Evolutionary conservation across 2,113 vertebrate species (phyloP), one percentile per base, ranked within the genome.

Genomic region (Chaenogobius annularis): DNA sequence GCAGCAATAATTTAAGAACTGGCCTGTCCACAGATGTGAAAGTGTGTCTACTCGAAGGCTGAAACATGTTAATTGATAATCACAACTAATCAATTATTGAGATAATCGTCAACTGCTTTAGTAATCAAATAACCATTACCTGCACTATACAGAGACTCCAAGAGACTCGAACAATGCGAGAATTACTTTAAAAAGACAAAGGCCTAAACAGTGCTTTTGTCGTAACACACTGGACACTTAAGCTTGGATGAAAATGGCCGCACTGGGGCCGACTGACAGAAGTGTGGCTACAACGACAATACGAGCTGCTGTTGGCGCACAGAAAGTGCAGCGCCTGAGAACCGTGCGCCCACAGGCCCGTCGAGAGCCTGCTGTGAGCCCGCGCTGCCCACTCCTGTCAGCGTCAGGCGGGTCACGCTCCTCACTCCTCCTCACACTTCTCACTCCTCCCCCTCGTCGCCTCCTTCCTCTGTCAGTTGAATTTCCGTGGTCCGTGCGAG

Each of bases 401-500:
- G 81, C 91, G 91, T 93, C 91, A 93, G 88, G 85, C 83, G 90
- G 93, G 92, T 93, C 71, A 92, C 90, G 91, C 90, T 91, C 78
- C 81, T 83, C 92, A 89, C 92, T 69, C 80, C 71, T 10, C 19
- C 9, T n/a, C n/a, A 52, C 48, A 8, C 48, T 8, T 19, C 48
- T 7, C 6, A 6, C 48, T 7, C 48, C 48, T 19, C 48, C 17
- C 17, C 19, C 9, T n/a, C 84, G 90, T 89, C 90, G 88, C 91
- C 89, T 89, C 87, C 86, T 19, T 92, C 87, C 83, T 89, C 84
- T 93, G 93, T 93, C 93, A 93, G 85, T 81, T 86, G 86, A 88
- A 92, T 93, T 93, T 92, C 87, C 91, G 83, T 88, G 91, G 89
- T 93, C 85, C 12, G 80, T 87, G 83, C 83, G 89, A 92, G 46